Base-by-base conservation (phyloP, 2,888 invertebrate genomes). In the Parnassius glacialis region DNA sequence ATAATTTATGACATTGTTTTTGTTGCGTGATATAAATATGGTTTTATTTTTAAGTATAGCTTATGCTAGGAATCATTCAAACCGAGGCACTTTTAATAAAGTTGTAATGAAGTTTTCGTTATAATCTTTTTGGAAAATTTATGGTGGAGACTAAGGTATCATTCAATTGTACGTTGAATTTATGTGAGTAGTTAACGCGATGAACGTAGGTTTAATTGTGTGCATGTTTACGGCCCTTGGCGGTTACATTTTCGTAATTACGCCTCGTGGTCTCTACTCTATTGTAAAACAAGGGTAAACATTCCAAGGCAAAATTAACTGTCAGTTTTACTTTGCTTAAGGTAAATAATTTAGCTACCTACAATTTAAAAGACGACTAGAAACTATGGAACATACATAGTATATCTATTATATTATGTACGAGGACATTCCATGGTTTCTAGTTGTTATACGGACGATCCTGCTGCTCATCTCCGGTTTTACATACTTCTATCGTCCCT, bases 161-260 rank as follows among this genome's bases (percentile, higher is more conserved):
- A 48, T 57, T 57, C 48, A 50, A 42, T 53, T 59, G 52, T 52
- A 59, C 47, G 62, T 55, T 45, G 43, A 63, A 63, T 63, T 63
- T 59, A 63, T 63, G 62, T 63, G n/a, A 56, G 59, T 63, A 59
- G 62, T 63, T 59, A 63, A 56, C 61, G 65, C 64, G 52, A 66
- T 65, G 64, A 66, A 65, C 65, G 64, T 64, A 64, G 64, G 68
- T 68, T 69, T 73, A 71, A 70, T 71, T 70, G 69, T 70, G 70
- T 69, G 68, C 65, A 64, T 67, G 65, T 65, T 69, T 66, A 70
- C 67, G 65, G 64, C 64, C 67, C 67, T 68, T 67, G 58, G 70
- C 64, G 72, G 71, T 70, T 66, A 67, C 67, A 70, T 70, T 65
- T 64, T 65, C 65, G 70, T 70, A 70, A 73, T 71, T 70, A 69